Base-by-base conservation (phyloP, 2,113 vertebrate genomes). In the Myrmophylax atrothorax region DNA sequence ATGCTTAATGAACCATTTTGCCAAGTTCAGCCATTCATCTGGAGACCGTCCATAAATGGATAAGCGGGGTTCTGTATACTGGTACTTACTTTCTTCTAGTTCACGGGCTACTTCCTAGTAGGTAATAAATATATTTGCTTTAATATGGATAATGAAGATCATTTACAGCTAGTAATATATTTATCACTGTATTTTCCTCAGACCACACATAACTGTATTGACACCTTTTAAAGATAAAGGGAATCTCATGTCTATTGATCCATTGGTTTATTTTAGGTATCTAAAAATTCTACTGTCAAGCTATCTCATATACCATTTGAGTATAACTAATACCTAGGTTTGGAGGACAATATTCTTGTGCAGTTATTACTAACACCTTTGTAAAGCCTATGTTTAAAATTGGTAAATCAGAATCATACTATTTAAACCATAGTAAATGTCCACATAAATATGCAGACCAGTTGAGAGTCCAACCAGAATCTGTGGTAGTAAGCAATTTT, bases 31-130 rank as follows among this genome's bases (percentile, higher is more conserved):
- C 99, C 99, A 99, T 88, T 99, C 99, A 10, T 97, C 97, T 5
- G 98, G 77, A 66, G 98, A 98, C 60, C 99, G 98, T 38, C 99
- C 99, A 6, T 99, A 99, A 95, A 99, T 99, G 35, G 99, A 99
- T 59, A 99, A 97, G 19, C 99, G 98, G 2, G 99, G 99, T 94
- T 99, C 99, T 12, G 99, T 98, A 31, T 99, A 98, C 96, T 99
- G 99, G 97, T 99, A 99, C 96, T 99, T 99, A 94, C 99, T 99
- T 85, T 99, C 99, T 97, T 99, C 99, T 85, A 99, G 97, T 55
- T 99, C 99, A 35, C 94, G 94, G n/a, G 99, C 98, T 59, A 99
- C 99, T 97, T 99, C 99, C 99, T 99, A 96, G 78, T 69, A 55
- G 93, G 74, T 81, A 93, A 97, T 70, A 95, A 96, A 89, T 83